Conservation (phyloP, 1,140 invertebrate genomes). For the Pygmarrhopalites habei region DNA sequence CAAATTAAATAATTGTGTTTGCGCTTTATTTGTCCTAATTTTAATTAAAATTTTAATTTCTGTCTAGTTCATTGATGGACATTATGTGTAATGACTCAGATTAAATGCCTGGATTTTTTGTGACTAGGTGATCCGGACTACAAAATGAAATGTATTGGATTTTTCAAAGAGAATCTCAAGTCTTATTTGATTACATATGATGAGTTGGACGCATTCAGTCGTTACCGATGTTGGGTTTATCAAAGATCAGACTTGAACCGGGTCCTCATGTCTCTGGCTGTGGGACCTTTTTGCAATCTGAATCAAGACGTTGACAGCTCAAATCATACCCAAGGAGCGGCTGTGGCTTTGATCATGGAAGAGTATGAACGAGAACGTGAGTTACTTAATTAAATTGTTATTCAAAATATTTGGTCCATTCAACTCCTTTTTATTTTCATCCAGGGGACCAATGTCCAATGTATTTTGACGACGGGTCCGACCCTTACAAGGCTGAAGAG, state of each 20-base stretch:
- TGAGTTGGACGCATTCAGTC: constrained; percentile 88
- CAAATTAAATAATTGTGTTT: too few relatives aligned
- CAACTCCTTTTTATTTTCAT: constrained; percentile 34
- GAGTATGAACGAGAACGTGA: constrained; percentile 86
- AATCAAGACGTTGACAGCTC: constrained; percentile 82
- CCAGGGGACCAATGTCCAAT: constrained; percentile 84
- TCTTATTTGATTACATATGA: constrained; percentile 96
- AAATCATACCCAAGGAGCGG: constrained; percentile 82
- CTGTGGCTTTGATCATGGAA: constrained; percentile 77
- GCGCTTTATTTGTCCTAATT: too few relatives aligned
- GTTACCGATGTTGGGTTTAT: constrained; percentile 96
- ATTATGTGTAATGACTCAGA: too few relatives aligned
- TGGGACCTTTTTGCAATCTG: constrained; percentile 83
- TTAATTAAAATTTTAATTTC: too few relatives aligned
- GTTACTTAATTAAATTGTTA: constrained; percentile 36
- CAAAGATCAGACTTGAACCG: constrained; percentile 87
- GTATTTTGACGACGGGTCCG: constrained; percentile 83
- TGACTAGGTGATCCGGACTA: constrained; percentile 83
- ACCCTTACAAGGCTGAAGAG: constrained; percentile 72
- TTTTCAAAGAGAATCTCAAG: constrained; percentile 95
- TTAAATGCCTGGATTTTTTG: constrained; percentile 6
- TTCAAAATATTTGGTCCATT: too few relatives aligned
- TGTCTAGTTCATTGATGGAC: too few relatives aligned
- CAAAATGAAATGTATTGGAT: constrained; percentile 93
- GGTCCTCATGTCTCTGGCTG: constrained; percentile 78